phyloP scores from a whole-genome alignment of 2,888 invertebrate species.

The Brassicogethes aeneus region DNA sequence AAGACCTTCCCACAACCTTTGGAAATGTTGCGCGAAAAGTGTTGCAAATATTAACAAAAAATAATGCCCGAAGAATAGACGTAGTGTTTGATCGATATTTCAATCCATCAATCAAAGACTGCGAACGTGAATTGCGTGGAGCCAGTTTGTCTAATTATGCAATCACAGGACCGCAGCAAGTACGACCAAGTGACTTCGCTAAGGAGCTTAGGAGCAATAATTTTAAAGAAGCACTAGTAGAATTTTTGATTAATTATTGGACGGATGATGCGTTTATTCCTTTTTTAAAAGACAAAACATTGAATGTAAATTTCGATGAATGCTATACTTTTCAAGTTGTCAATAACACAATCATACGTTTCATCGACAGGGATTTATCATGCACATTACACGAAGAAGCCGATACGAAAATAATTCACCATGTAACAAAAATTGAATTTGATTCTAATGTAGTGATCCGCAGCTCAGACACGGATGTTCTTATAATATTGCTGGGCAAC shows the following conservation, averaged over 20 bases:
- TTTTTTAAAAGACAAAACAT: slow-evolving; percentile 6
- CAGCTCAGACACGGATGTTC: too few relatives aligned
- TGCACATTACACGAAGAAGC: slow-evolving; percentile 7
- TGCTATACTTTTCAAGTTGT: slow-evolving; percentile 3
- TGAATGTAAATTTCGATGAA: slow-evolving; percentile 4
- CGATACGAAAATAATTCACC: slow-evolving; percentile 4
- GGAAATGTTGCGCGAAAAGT: slow-evolving; percentile 12
- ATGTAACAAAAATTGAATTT: too few relatives aligned
- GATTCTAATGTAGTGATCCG: too few relatives aligned
- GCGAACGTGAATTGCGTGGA: not conserved
- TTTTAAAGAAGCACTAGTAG: slow-evolving; percentile 5
- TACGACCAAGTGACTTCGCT: slow-evolving; percentile 4
- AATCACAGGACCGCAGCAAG: slow-evolving; percentile 4
- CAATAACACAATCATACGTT: slow-evolving; percentile 5
- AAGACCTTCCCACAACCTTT: slow-evolving; percentile 14
- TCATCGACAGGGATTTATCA: slow-evolving; percentile 3
- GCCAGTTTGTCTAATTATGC: not conserved
- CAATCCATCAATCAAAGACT: not conserved
- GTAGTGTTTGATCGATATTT: not conserved
- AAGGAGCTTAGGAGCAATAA: slow-evolving; percentile 4
- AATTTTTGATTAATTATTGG: slow-evolving; percentile 8
- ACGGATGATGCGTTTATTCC: slow-evolving; percentile 4
- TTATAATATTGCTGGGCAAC: too few relatives aligned
- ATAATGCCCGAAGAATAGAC: slow-evolving; percentile 1
- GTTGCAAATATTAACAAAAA: slow-evolving; percentile 4